Conservation (phyloP, 2,113 vertebrate species). For the Indicator maculatus region DNA sequence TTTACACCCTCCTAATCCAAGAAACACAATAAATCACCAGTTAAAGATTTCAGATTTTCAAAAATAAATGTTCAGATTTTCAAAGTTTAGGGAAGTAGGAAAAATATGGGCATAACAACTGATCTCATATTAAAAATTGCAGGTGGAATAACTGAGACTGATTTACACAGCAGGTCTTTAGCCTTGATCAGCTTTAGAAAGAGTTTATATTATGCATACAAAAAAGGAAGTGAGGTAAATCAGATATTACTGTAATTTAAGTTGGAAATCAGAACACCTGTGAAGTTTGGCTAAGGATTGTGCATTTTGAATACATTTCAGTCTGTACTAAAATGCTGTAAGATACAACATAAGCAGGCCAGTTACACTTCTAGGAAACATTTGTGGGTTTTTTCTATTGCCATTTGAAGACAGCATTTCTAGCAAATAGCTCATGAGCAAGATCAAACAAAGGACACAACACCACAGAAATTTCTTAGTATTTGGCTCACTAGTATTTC, state of each 20-base stretch:
- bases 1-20: not conserved
- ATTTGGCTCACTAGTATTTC: not conserved
- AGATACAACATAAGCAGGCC: not conserved
- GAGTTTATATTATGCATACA: not conserved
- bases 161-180: not conserved
- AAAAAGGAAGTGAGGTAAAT: not conserved
- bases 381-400: not conserved
- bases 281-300: not conserved
- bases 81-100: not conserved
- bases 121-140: not conserved
- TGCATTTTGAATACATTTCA: constrained; percentile 16
- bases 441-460: not conserved
- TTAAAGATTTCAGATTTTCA: not conserved
- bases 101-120: not conserved
- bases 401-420: not conserved
- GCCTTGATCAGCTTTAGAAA: not conserved
- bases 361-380: not conserved
- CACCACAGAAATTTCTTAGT: not conserved
- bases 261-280: not conserved
- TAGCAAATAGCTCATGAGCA: not conserved
- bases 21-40: not conserved
- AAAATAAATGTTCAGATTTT: not conserved
- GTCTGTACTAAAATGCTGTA: constrained; percentile 1
- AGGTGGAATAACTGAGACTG: not conserved
- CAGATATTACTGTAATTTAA: not conserved